Evolutionary conservation across 2,113 vertebrate genomes (phyloP), one percentile per base, ranked within the genome.

Genomic region (Brachypteracias leptosomus): DNA sequence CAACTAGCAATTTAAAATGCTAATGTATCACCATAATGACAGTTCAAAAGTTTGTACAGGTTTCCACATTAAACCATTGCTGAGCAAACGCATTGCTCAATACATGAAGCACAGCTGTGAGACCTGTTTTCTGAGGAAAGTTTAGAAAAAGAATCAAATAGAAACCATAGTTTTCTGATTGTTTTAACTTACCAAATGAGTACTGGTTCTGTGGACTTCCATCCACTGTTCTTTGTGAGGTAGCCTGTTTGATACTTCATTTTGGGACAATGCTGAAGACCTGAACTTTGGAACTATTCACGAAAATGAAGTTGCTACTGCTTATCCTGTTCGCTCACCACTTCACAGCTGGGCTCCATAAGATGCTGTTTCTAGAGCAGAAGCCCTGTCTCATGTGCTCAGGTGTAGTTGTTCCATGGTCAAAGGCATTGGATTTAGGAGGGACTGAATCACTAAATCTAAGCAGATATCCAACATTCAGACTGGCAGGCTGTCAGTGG

Each of bases 101-200:
- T 54, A 22, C 10, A 16, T 15, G 19, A 21, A 71, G 78, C 47
- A 47, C 52, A 59, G 38, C 35, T 85, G 7, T 33, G 5, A 46
- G 38, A 49, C 3, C 11, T 8, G 1, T 33, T 77, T 91, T 71
- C 65, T 52, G 36, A 54, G 55, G 16, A 8, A 38, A 61, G 47
- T 31, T 76, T 70, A 25, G 47, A 14, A 58, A 66, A 61, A 36
- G 44, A 40, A 68, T 61, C 13, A 51, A 75, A 21, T 29, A 58
- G 16, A 10, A 49, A 9, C 38, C 31, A 3, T 6, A 5, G 0
- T 3, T 38, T 35, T 15, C 15, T 22, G 18, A 3, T 58, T 20
- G 16, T 14, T 33, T 20, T 12, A 40, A 10, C 16, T 81, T 20
- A 10, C 10, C 3, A 2, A 40, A 24, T 12, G 42, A 15, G 9